phyloP scores from a whole-genome alignment of 2,888 invertebrate species.

The Exocentrus adspersus region DNA sequence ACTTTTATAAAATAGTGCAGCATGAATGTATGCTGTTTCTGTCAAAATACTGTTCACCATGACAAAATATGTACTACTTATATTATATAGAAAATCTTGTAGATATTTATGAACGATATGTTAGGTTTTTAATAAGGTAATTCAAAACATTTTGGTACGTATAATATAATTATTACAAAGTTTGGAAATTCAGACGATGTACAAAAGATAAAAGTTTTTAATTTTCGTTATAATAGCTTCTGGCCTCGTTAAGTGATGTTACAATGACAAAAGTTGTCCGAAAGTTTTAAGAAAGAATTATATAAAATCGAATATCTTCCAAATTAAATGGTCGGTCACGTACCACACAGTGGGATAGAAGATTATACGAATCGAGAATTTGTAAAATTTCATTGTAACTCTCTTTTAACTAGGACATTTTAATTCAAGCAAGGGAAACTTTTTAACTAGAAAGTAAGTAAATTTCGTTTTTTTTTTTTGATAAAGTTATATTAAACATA shows the following conservation, averaged over 20 bases:
- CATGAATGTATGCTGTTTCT: too few relatives aligned
- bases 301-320: slow-evolving; percentile 29
- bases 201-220: slow-evolving; percentile 9
- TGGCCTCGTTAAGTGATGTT: slow-evolving; percentile 17
- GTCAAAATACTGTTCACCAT: too few relatives aligned
- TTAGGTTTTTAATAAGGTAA: slow-evolving; percentile 5
- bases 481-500: slow-evolving; percentile 7
- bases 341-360: slow-evolving; percentile 15
- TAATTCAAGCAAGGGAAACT: slow-evolving; percentile 20
- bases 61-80: too few relatives aligned
- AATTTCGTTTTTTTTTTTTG: slow-evolving; percentile 6
- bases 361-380: slow-evolving; percentile 29
- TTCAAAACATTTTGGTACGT: slow-evolving; percentile 5
- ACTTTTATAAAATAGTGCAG: too few relatives aligned
- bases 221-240: slow-evolving; percentile 15
- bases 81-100: too few relatives aligned
- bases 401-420: slow-evolving; percentile 25
- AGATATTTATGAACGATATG: background rate
- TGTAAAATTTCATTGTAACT: slow-evolving; percentile 26
- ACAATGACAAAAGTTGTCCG: slow-evolving; percentile 21
- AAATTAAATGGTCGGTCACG: slow-evolving; percentile 31
- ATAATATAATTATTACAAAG: slow-evolving; percentile 12
- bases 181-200: background rate
- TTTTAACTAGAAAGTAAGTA: slow-evolving; percentile 15
- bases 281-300: slow-evolving; percentile 28